These are phyloP conservation scores for Leptinotarsa defecta DNA, from an alignment of 1,140 invertebrate genomes.

Conservation along the genomic window DNA sequence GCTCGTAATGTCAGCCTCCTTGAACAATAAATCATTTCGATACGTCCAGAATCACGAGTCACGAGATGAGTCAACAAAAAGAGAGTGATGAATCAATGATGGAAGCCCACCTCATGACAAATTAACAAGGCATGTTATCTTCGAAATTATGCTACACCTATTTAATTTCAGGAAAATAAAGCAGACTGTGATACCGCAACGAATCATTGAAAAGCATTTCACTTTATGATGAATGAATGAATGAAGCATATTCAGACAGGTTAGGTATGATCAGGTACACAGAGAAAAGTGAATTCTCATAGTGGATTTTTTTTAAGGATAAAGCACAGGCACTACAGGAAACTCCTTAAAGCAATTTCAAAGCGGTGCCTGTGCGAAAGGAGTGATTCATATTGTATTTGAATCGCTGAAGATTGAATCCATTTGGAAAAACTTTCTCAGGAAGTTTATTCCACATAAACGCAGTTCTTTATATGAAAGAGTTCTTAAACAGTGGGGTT, in stretches of 20 bases:
- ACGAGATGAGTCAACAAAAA: background rate
- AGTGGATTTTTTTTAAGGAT: too few species aligned
- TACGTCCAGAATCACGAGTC: too few species aligned
- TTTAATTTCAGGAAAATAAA: conserved; percentile 1
- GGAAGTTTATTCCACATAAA: too few species aligned
- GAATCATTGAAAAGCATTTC: conserved; percentile 6
- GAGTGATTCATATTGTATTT: too few species aligned
- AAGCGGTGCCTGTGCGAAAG: too few species aligned
- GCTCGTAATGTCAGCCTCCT: background rate
- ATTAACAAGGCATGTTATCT: conserved; percentile 5
- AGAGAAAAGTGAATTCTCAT: background rate
- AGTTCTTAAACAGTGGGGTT: too few species aligned
- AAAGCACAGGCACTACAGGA: too few species aligned
- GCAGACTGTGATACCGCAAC: background rate
- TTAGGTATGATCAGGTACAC: background rate
- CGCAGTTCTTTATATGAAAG: too few species aligned
- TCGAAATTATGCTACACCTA: conserved; percentile 1
- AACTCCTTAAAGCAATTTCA: too few species aligned
- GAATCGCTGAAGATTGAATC: too few species aligned
- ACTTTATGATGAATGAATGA: background rate
- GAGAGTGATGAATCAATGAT: background rate
- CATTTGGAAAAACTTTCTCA: too few species aligned
- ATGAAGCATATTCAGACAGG: background rate
- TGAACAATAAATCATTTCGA: conserved; percentile 7
- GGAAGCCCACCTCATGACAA: conserved; percentile 1